Evolutionary conservation across 1,140 invertebrate genomes (phyloP), one percentile per base, ranked within the genome.

Genomic region (Trachelipus rathkii): DNA sequence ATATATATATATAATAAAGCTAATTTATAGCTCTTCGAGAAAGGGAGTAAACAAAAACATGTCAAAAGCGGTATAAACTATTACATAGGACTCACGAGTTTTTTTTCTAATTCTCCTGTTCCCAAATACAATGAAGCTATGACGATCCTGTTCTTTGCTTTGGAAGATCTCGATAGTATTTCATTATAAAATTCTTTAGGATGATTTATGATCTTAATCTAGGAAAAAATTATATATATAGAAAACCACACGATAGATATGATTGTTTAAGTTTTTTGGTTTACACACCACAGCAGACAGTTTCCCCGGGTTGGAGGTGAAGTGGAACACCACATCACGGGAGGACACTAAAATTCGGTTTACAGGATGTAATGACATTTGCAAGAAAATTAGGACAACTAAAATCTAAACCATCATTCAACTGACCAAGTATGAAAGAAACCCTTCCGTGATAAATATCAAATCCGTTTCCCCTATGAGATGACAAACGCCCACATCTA

Each of bases 101-200:
- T 87, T 74, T 88, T 87, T 86, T 99, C 97, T 77, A 97, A 85
- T 44, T 88, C 83, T 0, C 96, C 96, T 77, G 91, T 97, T 67
- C 97, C 97, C 53, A 99, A 86, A 84, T 99, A 99, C 8, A 99
- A 85, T 70, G 96, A 97, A 2, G 95, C 92, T 71, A 99, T 85
- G 0, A 92, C 91, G 82, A 99, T 93, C 82, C 97, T 89, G 72
- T 87, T 86, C 79, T 90, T 89, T 2, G 95, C 93, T 78, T 84
- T 86, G 81, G 85, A 84, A 81, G 92, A 90, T 84, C 90, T 90
- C 53, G 91, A 85, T 82, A 95, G 83, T 15, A 96, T 82, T 3
- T 88, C 90, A 15, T 90, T 85, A 83, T 95, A 95, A 84, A 95
- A 95, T 74, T 89, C 87, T 53, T 86, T 84, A 5, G 94, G 94